Percentiles rank a stretch among this genome's conserved stretches.
Evolutionary conservation across 35 echinoderm and acorn worm species (phyloP).

Genomic region (Ophiothrix spiculata): DNA sequence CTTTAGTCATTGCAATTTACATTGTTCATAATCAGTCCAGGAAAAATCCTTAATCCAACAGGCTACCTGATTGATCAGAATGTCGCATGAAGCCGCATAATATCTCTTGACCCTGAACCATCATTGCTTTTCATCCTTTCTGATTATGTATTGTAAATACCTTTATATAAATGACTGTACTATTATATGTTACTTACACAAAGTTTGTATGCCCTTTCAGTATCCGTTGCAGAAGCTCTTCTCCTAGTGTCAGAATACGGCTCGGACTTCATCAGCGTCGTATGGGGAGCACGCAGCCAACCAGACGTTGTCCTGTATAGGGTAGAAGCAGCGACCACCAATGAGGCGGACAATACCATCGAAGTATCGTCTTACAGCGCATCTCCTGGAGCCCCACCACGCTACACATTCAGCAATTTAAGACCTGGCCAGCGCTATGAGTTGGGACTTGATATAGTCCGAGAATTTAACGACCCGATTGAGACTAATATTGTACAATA

Average conservation of each 20-base stretch:
- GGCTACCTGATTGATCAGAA: no score
- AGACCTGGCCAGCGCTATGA: constrained; percentile 26
- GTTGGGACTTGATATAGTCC: not conserved
- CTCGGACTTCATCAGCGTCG: not conserved
- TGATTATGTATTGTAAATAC: no score
- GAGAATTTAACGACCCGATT: not conserved
- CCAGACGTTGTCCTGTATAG: not conserved
- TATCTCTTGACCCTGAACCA: no score
- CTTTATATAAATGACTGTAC: no score
- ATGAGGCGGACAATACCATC: not conserved
- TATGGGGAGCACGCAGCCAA: not conserved
- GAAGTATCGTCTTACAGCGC: not conserved
- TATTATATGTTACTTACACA: no score
- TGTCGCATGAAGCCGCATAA: no score
- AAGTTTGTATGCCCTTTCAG: no score
- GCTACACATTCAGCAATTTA: constrained; percentile 21
- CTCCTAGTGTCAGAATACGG: not conserved
- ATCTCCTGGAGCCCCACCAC: not conserved
- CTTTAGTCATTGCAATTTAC: no score
- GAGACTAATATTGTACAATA: not conserved
- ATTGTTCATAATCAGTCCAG: no score
- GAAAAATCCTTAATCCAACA: no score
- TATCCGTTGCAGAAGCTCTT: not conserved
- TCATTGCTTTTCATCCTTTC: no score
- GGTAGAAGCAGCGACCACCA: not conserved